These are phyloP conservation scores for Pangasius djambal DNA, from an alignment of 2,797 vertebrate species.

Conservation along the genomic window DNA sequence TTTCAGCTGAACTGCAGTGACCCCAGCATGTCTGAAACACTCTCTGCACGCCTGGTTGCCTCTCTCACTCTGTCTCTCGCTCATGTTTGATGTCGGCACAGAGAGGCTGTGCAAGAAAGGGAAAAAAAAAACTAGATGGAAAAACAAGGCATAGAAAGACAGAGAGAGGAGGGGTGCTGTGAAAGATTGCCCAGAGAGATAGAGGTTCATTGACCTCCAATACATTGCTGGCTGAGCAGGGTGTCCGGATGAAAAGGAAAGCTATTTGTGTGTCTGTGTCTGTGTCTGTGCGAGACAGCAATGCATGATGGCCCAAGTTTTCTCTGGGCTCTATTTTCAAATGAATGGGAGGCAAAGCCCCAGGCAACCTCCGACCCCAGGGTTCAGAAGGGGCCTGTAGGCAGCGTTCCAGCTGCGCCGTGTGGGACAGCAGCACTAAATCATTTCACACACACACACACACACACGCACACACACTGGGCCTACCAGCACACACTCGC, in stretches of 20 bases:
- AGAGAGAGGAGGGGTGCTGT: not conserved
- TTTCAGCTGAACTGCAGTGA: constrained; percentile 72
- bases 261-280: constrained; percentile 30
- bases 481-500: not conserved
- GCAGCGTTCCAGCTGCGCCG: constrained; percentile 60
- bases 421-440: constrained; percentile 52
- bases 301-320: constrained; percentile 54
- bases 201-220: constrained; percentile 38
- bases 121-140: not conserved
- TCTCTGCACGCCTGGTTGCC: constrained; percentile 65
- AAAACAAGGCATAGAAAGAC: constrained; percentile 11
- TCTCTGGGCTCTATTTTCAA: constrained; percentile 63
- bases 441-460: constrained; percentile 30
- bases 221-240: constrained; percentile 39
- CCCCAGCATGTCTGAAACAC: constrained; percentile 71
- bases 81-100: constrained; percentile 54
- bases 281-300: constrained; percentile 13
- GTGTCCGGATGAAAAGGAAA: constrained; percentile 35
- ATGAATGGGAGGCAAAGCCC: constrained; percentile 62
- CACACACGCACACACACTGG: not conserved
- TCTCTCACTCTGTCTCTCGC: constrained; percentile 37
- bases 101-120: not conserved
- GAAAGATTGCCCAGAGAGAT: constrained; percentile 17
- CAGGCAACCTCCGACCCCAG: constrained; percentile 57
- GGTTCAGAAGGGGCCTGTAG: constrained; percentile 57